phyloP scores from a whole-genome alignment of 35 echinoderm and acorn worm species.

The Acanthaster planci region DNA sequence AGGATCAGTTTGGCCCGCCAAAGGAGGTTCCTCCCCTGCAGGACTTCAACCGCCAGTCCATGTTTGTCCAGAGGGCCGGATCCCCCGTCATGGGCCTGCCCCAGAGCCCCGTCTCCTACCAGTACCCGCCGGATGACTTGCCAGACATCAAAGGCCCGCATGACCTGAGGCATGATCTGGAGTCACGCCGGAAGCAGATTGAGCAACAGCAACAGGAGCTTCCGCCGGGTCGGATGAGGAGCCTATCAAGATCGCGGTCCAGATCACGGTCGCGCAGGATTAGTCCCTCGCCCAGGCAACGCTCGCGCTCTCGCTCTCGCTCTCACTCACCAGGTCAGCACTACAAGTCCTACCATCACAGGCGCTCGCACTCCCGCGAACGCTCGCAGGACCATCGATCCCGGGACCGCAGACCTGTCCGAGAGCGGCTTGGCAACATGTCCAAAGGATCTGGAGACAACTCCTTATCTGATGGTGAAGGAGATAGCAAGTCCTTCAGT shows the following conservation, averaged over 20 bases:
- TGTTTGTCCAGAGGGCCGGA: neutral
- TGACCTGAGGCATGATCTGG: neutral
- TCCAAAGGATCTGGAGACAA: neutral
- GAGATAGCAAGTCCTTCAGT: neutral
- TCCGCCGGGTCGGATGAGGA: neutral
- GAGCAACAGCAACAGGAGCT: neutral
- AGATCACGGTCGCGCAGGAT: neutral
- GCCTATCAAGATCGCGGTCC: neutral
- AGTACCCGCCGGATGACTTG: conserved; percentile 10
- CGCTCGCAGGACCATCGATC: neutral
- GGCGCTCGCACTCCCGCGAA: neutral
- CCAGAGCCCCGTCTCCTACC: neutral
- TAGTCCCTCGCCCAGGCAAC: neutral
- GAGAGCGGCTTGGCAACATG: neutral
- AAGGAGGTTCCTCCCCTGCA: neutral
- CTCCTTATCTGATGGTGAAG: neutral
- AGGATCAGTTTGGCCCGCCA: neutral
- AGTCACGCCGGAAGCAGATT: conserved; percentile 10
- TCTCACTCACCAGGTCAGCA: neutral
- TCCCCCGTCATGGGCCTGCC: neutral
- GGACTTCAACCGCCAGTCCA: neutral
- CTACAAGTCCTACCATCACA: neutral
- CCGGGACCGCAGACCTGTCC: conserved; percentile 10
- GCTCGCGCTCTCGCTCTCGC: neutral
- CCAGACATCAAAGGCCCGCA: neutral